These are phyloP conservation scores for Acleris emargana DNA, from an alignment of 2,888 invertebrate genomes.

Conservation along the genomic window DNA sequence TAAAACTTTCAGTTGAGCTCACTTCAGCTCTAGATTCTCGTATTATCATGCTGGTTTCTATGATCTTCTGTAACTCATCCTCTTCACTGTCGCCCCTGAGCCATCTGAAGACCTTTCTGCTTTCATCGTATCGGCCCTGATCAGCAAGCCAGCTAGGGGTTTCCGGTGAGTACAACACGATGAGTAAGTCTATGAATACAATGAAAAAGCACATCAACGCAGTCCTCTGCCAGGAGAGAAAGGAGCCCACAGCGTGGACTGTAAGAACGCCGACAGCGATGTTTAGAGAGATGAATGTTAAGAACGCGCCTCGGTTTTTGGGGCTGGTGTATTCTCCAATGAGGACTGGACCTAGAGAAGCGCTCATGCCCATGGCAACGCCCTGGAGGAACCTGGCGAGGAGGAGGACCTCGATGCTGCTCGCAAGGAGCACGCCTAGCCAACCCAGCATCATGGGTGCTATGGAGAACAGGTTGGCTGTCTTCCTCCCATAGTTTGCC, in stretches of 20 bases:
- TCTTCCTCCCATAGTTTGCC: slow-evolving; percentile 79
- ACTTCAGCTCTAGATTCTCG: slow-evolving; percentile 51
- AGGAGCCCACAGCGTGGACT: slow-evolving; percentile 84
- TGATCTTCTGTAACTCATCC: slow-evolving; percentile 64
- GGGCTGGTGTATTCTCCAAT: slow-evolving; percentile 82
- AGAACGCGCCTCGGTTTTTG: slow-evolving; percentile 81
- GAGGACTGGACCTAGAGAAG: slow-evolving; percentile 70
- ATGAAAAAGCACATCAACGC: slow-evolving; percentile 72
- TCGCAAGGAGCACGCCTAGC: slow-evolving; percentile 64
- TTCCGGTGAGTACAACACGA: slow-evolving; percentile 76
- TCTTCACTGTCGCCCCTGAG: slow-evolving; percentile 73
- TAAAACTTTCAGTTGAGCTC: slow-evolving; percentile 39
- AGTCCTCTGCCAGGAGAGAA: slow-evolving; percentile 78
- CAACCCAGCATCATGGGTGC: slow-evolving; percentile 77
- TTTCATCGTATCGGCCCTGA: slow-evolving; percentile 77
- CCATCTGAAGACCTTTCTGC: slow-evolving; percentile 79
- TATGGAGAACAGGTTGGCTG: slow-evolving; percentile 69
- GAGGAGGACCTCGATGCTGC: slow-evolving; percentile 58
- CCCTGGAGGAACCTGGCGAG: slow-evolving; percentile 63
- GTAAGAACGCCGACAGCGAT: slow-evolving; percentile 82
- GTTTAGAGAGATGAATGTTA: slow-evolving; percentile 80
- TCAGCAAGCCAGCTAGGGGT: slow-evolving; percentile 85
- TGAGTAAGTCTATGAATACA: slow-evolving; percentile 67
- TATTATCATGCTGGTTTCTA: slow-evolving; percentile 55
- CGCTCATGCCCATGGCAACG: slow-evolving; percentile 72